Evolutionary conservation across 2,888 invertebrate genomes (phyloP).

Genomic region (Drosophila seclusa): DNA sequence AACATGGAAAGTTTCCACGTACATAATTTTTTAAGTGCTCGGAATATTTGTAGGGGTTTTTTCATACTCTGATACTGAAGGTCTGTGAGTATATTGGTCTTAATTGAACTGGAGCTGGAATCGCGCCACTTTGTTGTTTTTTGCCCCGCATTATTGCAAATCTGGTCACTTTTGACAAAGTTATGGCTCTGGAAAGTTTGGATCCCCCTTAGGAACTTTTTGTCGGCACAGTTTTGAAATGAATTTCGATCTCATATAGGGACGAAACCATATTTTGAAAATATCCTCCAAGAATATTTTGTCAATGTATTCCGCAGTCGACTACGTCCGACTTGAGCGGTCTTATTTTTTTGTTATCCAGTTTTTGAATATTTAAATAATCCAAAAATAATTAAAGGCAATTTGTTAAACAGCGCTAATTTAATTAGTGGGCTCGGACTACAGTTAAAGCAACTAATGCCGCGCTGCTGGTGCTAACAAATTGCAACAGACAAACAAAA

Average conservation of each 20-base stretch:
- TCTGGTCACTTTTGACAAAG: not conserved
- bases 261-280: not conserved
- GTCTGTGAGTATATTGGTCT: not conserved
- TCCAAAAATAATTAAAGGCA: conserved; percentile 53
- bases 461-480: conserved; percentile 31
- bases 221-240: too few relatives aligned
- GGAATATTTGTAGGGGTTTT: not conserved
- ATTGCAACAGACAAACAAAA: conserved; percentile 48
- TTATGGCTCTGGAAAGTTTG: not conserved
- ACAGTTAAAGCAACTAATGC: conserved; percentile 14
- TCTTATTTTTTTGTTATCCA: conserved; percentile 14
- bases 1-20: conserved; percentile 53
- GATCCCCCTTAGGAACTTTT: not conserved
- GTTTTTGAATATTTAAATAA: conserved; percentile 34
- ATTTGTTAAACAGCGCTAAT: conserved; percentile 61
- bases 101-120: not conserved
- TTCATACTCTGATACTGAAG: not conserved
- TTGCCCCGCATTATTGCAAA: not conserved
- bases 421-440: conserved; percentile 51
- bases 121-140: not conserved
- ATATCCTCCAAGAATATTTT: conserved; percentile 29
- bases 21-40: not conserved
- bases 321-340: not conserved
- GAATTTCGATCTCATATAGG: not conserved
- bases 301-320: not conserved